Evolutionary conservation across 2,797 vertebrate genomes (phyloP).

Genomic region (Ctenopoma kingsleyae): DNA sequence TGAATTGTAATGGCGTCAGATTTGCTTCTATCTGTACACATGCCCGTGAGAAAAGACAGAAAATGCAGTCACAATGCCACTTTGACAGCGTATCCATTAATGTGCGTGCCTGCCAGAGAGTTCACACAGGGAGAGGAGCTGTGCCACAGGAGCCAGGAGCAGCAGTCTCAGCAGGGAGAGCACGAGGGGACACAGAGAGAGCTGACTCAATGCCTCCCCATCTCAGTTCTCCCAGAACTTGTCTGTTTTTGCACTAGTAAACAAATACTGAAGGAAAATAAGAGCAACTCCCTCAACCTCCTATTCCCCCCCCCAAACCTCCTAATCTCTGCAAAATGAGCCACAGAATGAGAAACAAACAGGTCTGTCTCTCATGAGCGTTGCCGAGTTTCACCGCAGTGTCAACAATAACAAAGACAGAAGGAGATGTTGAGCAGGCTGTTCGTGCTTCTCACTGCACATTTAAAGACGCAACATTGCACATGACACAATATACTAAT

Average conservation of each 20-base stretch:
- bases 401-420: constrained; percentile 55
- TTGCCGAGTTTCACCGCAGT: constrained; percentile 43
- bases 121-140: constrained; percentile 42
- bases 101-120: constrained; percentile 30
- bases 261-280: constrained; percentile 62
- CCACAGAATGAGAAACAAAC: constrained; percentile 53
- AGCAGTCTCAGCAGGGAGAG: constrained; percentile 47
- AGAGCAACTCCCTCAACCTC: constrained; percentile 14
- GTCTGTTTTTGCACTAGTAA: constrained; percentile 56
- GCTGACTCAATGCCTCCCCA: constrained; percentile 57
- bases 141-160: constrained; percentile 36
- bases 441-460: constrained; percentile 13
- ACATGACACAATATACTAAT: constrained; percentile 18
- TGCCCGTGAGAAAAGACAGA: not conserved
- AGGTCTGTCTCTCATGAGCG: constrained; percentile 54
- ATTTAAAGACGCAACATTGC: constrained; percentile 22
- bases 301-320: not conserved
- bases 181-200: constrained; percentile 24
- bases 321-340: constrained; percentile 18
- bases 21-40: not conserved
- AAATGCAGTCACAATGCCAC: not conserved
- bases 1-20: not conserved
- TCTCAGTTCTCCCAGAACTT: constrained; percentile 44
- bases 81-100: constrained; percentile 11
- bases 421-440: constrained; percentile 9